Percentiles rank a stretch among this genome's conserved stretches.
Evolutionary conservation across 2,113 vertebrate genomes (phyloP).

Genomic region (Engraulis encrasicolus): DNA sequence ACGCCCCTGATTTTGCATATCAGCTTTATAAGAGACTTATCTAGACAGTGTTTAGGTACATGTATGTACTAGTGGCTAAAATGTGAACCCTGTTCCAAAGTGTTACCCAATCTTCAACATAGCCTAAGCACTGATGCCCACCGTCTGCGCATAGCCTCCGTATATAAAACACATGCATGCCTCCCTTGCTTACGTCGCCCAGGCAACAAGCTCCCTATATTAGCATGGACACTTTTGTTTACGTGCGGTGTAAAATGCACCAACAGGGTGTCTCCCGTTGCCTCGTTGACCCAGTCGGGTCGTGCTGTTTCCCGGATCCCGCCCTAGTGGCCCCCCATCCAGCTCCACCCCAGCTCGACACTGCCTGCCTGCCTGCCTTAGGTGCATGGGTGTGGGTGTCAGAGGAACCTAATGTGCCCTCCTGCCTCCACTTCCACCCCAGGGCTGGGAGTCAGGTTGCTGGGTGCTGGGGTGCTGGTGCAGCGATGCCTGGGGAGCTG

Average conservation of each 20-base stretch:
- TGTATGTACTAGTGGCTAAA: too few species aligned
- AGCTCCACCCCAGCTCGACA: too few species aligned
- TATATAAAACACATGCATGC: neutral
- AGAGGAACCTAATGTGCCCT: constrained; percentile 4
- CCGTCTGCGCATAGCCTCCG: neutral
- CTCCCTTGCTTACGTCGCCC: neutral
- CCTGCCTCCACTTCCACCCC: constrained; percentile 11
- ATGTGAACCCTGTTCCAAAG: too few species aligned
- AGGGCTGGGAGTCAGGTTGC: constrained; percentile 43
- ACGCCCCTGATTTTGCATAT: too few species aligned
- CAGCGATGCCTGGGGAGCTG: too few species aligned
- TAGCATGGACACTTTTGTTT: neutral
- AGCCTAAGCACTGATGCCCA: neutral
- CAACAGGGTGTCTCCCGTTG: neutral
- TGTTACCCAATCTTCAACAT: too few species aligned
- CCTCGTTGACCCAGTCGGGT: neutral
- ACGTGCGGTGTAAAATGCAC: neutral
- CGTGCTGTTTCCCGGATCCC: neutral
- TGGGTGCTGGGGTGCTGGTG: too few species aligned
- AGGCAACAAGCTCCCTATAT: neutral
- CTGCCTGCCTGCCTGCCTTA: too few species aligned
- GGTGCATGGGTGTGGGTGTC: neutral
- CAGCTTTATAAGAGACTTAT: too few species aligned
- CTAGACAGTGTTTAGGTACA: too few species aligned
- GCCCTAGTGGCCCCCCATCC: too few species aligned